Evolutionary conservation across 2,797 vertebrate species (phyloP).

Genomic region (Manis crassicaudata): DNA sequence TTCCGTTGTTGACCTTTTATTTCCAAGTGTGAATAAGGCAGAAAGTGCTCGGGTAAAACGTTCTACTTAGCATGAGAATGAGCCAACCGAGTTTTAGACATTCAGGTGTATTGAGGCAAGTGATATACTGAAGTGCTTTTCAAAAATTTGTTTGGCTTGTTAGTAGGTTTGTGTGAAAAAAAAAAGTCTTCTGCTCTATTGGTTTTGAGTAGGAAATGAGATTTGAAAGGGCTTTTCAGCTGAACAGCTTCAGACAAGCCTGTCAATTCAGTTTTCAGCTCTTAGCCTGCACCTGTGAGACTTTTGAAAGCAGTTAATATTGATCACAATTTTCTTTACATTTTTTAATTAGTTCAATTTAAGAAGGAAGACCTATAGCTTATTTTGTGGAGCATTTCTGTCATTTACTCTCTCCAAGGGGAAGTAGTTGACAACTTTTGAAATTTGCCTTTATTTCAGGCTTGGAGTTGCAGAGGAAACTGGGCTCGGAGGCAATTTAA

Average conservation of each 20-base stretch:
- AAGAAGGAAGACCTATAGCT: neutral
- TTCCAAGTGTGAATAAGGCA: neutral
- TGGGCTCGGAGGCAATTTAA: neutral
- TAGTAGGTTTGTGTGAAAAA: neutral
- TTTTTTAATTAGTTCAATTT: neutral
- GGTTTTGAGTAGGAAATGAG: constrained; percentile 37
- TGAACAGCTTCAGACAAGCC: neutral
- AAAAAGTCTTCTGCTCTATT: neutral
- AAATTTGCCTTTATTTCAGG: neutral
- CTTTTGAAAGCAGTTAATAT: constrained; percentile 39
- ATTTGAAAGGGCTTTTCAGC: neutral
- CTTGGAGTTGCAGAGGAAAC: constrained; percentile 1
- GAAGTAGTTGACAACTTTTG: neutral
- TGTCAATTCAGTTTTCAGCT: neutral
- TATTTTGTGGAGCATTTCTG: neutral
- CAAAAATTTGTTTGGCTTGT: neutral
- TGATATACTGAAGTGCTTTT: neutral
- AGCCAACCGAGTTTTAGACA: neutral
- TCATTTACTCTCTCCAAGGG: neutral
- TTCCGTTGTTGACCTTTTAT: neutral
- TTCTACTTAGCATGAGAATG: neutral
- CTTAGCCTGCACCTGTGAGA: neutral
- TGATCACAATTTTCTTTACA: neutral
- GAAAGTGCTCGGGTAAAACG: neutral
- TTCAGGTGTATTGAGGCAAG: neutral